These are phyloP conservation scores for Drosophila falleni DNA, from an alignment of 2,888 invertebrate genomes.

Conservation along the genomic window DNA sequence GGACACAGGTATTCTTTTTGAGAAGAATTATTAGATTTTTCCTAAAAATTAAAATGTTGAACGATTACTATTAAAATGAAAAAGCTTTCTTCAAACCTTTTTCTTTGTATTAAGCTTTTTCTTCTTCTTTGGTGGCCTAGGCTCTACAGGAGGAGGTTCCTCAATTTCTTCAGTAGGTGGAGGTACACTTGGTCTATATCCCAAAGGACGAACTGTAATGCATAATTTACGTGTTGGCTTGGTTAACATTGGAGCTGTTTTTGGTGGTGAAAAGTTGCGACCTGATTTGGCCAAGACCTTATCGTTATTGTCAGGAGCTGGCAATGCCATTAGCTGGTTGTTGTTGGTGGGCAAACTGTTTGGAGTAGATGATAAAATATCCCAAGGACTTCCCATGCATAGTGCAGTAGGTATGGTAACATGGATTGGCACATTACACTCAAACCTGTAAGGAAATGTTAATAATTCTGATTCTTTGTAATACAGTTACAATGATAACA, in stretches of 20 bases:
- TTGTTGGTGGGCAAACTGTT: not conserved
- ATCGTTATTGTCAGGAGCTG: not conserved
- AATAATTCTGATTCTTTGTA: not conserved
- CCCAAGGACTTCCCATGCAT: conserved; percentile 21
- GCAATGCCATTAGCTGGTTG: not conserved
- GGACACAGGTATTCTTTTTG: not conserved
- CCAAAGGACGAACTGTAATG: conserved; percentile 27
- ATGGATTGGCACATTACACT: conserved; percentile 65
- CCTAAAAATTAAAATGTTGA: not conserved
- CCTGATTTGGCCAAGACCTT: conserved; percentile 6
- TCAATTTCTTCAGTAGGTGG: not conserved
- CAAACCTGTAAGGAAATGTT: conserved; percentile 43
- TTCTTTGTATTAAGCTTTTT: not conserved
- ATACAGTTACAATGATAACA: not conserved
- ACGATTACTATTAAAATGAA: not conserved
- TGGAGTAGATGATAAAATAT: conserved; percentile 4
- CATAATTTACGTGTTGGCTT: conserved; percentile 1
- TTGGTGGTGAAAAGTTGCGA: not conserved
- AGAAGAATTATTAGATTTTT: not conserved
- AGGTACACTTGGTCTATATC: not conserved
- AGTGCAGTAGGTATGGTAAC: conserved; percentile 45
- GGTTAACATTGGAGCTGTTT: not conserved
- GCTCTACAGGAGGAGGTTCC: not conserved
- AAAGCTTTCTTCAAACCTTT: not conserved
- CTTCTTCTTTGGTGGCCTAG: not conserved